Evolutionary conservation across 2,888 invertebrate genomes (phyloP), one percentile per base, ranked within the genome.

Genomic region (Harpagoxenus sublaevis): DNA sequence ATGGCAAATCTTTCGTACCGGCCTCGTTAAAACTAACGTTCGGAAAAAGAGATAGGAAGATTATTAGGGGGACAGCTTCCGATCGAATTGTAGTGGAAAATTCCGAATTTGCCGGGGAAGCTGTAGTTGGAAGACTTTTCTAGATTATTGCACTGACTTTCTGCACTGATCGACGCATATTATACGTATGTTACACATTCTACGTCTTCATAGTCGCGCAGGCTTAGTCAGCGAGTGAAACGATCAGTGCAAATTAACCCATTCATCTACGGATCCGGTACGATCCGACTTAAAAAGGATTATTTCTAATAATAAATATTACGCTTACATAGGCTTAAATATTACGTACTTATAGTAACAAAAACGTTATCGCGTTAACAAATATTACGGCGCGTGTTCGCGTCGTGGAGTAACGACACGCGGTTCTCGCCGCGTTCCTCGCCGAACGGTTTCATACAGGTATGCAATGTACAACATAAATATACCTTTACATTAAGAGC

Each of bases 241-340:
- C 53, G 18, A 2, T 8, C 42, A 35, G 42, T 68, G 18, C 12
- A 57, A 71, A 55, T 55, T 31, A 12, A 55, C 23, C 23, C 23
- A 23, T 45, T 68, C n/a, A 3, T n/a, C 53, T 18, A 31, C 9
- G 9, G 42, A 42, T 31, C 53, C 42, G 53, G 55, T 35, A 55
- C 31, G 53, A 5, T 42, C 39, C n/a, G 42, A 70, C 9, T 42
- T 15, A 42, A 57, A 45, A 85, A 55, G 45, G 12, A 66, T 79
- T 45, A 78, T 35, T 78, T 35, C 86, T 89, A 89, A 78, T 57
- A 90, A 90, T 90, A 90, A 90, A 90, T 90, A 90, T 57, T 53
- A 53, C 53, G 53, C 53, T 53, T 53, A 53, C 53, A 53, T 53
- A 53, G 45, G 31, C 63, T 85, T 89, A 86, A 83, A 86, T 79